Percentiles rank a stretch among this genome's conserved stretches.
phyloP scores from a whole-genome alignment of 2,113 vertebrate species.

The Alethe castanea region DNA sequence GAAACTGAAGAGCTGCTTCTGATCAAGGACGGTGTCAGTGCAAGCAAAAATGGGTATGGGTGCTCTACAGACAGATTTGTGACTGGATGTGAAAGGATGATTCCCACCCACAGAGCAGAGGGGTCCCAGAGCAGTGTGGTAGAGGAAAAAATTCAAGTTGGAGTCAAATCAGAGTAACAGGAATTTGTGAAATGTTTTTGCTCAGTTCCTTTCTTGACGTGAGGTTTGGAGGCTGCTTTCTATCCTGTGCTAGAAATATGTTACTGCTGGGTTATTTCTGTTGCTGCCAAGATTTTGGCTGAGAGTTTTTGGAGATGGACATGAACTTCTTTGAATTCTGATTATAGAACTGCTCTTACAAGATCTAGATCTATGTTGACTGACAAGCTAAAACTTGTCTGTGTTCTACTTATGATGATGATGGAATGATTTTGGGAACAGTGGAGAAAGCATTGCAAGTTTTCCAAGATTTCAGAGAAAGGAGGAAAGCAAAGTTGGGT shows the following conservation, averaged over 20 bases:
- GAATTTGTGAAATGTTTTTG: not conserved
- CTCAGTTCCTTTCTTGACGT: not conserved
- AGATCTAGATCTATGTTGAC: not conserved
- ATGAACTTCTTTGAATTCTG: not conserved
- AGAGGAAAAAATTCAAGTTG: not conserved
- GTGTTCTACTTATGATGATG: not conserved
- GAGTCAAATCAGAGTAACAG: not conserved
- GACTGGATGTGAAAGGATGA: not conserved
- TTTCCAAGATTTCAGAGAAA: not conserved
- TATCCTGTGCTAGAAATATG: not conserved
- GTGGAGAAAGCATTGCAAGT: not conserved
- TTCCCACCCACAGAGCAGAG: not conserved
- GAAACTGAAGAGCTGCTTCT: not conserved
- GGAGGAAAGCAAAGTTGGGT: not conserved
- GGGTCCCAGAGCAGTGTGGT: not conserved
- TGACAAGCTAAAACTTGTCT: not conserved
- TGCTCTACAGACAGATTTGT: not conserved
- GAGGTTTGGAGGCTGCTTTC: not conserved
- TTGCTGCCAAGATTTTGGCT: not conserved
- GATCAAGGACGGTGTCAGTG: not conserved
- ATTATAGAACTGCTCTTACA: not conserved
- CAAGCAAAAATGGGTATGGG: not conserved
- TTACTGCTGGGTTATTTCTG: not conserved
- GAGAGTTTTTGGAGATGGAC: not conserved
- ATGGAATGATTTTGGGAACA: not conserved